Evolutionary conservation across 2,888 invertebrate species (phyloP), one percentile per base, ranked within the genome.

Genomic region (Eretmocerus hayati): DNA sequence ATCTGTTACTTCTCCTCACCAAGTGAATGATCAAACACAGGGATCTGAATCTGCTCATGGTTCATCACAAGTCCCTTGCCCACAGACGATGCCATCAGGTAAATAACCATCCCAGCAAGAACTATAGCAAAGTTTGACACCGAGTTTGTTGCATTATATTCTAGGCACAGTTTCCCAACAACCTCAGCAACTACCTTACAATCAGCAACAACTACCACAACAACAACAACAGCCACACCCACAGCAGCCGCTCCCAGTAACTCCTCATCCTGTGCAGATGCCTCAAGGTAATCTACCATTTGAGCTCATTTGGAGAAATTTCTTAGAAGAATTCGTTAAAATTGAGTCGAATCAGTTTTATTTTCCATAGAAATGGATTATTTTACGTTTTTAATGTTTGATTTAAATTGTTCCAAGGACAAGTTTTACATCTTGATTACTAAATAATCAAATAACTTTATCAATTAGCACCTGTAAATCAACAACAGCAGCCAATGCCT

Each of bases 401-500:
- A 9, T 26, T 6, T 11, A 9, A 6, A 26, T 26, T 26, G 26
- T 26, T n/a, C n/a, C n/a, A n/a, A n/a, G n/a, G n/a, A n/a, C n/a
- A n/a, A n/a, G n/a, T n/a, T n/a, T n/a, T n/a, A n/a, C n/a, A n/a
- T n/a, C n/a, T n/a, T n/a, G n/a, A n/a, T n/a, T n/a, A n/a, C n/a
- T n/a, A n/a, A n/a, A n/a, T n/a, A n/a, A n/a, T n/a, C n/a, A n/a
- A n/a, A 26, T 9, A 26, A 26, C 11, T 26, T 26, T 26, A 11
- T 26, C 26, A 26, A 26, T 26, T 26, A 41, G 53, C 46, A 5
- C 33, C 46, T 13, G 42, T 53, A 9, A 68, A 65, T 49, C 53
- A 51, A 42, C 47, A 46, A 15, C 48, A 49, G 37, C 70, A 69
- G 46, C 69, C 68, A 58, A 64, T 23, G 32, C 23, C 40, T 18